Conservation (phyloP, 92 coral and sea anemone species). For the Porites lobata region DNA sequence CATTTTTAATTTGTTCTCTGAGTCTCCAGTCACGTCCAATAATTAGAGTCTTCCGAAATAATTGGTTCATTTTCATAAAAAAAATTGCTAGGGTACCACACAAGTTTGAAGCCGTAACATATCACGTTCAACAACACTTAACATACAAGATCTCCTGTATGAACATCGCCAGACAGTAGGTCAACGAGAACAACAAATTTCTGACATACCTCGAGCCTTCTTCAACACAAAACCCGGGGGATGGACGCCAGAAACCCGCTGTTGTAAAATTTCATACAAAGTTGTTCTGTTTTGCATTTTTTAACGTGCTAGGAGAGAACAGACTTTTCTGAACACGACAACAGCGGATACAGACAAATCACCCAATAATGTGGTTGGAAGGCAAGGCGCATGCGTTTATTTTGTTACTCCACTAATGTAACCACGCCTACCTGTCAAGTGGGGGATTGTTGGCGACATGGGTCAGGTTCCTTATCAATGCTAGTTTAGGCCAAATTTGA, state of each 20-base stretch:
- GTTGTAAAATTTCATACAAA: conserved; percentile 74
- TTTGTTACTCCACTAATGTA: not conserved
- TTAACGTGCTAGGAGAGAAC: not conserved
- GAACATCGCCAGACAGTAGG: not conserved
- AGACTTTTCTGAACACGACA: conserved; percentile 44
- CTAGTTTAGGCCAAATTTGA: no score
- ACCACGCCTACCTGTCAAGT: not conserved
- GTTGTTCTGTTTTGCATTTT: conserved; percentile 68
- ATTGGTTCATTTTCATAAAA: not conserved
- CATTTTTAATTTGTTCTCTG: no score
- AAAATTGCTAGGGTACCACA: not conserved
- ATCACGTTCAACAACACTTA: not conserved
- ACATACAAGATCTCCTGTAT: not conserved
- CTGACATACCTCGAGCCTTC: conserved; percentile 80
- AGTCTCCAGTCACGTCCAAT: not conserved
- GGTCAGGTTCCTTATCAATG: no score
- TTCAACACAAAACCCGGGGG: conserved; percentile 49
- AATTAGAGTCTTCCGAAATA: not conserved
- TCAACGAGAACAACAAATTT: not conserved
- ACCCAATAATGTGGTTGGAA: not conserved
- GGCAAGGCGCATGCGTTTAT: conserved; percentile 50
- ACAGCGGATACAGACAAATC: conserved; percentile 24
- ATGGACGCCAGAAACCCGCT: conserved; percentile 76
- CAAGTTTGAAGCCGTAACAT: not conserved
- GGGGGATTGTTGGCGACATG: not conserved